Conservation (phyloP, 1,140 invertebrate genomes). For the Procambarus clarkii region DNA sequence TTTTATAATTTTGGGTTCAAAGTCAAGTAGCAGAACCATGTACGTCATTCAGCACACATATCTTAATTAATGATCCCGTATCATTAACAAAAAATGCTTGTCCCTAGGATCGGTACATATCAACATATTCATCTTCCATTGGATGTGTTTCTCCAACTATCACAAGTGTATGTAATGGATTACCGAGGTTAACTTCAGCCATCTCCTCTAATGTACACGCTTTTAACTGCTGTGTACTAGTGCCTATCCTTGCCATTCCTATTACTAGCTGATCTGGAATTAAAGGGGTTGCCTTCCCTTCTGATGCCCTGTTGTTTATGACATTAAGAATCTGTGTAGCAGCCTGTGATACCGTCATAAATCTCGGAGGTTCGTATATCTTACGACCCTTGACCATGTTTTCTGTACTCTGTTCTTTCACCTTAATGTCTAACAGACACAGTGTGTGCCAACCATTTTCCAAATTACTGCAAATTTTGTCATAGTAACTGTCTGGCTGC, state of each 20-base stretch:
- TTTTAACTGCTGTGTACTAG: conserved; percentile 87
- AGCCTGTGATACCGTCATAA: conserved; percentile 94
- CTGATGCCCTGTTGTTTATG: conserved; percentile 77
- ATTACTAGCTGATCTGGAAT: conserved; percentile 82
- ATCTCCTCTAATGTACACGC: conserved; percentile 85
- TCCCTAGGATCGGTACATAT: conserved; percentile 70
- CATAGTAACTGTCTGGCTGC: conserved; percentile 97
- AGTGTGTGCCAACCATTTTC: conserved; percentile 93
- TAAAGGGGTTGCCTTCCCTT: conserved; percentile 75
- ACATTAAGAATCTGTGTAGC: conserved; percentile 88
- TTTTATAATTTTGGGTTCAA: no score
- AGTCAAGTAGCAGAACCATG: no score
- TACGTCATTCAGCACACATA: no score
- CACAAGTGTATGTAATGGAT: conserved; percentile 94
- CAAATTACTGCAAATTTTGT: conserved; percentile 93
- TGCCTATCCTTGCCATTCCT: conserved; percentile 93
- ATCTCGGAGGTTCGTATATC: conserved; percentile 95
- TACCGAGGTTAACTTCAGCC: conserved; percentile 85
- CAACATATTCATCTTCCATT: conserved; percentile 91
- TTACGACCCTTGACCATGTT: conserved; percentile 92
- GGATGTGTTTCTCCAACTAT: conserved; percentile 91
- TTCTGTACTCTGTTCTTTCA: conserved; percentile 97
- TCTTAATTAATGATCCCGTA: no score
- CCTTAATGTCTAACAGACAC: conserved; percentile 94
- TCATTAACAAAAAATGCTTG: background rate